Evolutionary conservation across 2,113 vertebrate species (phyloP).

Genomic region (Pseudorasbora parva): DNA sequence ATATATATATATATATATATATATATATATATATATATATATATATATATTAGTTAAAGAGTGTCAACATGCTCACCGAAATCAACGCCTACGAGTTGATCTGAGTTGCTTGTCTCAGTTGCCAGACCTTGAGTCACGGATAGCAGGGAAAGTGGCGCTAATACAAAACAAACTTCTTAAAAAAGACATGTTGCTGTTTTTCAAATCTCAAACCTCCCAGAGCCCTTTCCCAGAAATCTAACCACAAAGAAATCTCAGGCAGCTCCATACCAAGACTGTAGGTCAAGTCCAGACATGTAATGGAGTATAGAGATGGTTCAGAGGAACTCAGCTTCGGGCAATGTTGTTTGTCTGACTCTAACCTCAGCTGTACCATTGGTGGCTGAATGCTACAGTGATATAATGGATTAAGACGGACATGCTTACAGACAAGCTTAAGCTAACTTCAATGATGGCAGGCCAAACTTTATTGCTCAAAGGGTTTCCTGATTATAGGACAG

Average conservation of each 20-base stretch:
- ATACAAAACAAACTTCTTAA: background rate
- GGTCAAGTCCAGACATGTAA: background rate
- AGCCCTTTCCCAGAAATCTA: background rate
- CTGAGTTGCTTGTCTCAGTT: background rate
- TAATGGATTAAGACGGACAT: background rate
- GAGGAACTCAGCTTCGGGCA: background rate
- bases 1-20: background rate
- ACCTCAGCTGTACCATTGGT: background rate
- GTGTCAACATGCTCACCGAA: background rate
- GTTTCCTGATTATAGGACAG: background rate
- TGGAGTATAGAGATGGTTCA: background rate
- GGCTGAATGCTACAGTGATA: background rate
- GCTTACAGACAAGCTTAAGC: background rate
- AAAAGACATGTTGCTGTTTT: background rate
- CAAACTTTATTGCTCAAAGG: background rate
- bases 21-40: background rate
- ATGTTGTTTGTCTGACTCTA: background rate
- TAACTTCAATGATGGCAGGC: too few species aligned
- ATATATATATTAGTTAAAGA: background rate
- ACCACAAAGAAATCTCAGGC: background rate
- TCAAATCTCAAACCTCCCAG: background rate
- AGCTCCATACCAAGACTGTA: background rate
- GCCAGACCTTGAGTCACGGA: background rate
- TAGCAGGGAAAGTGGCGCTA: too few species aligned
- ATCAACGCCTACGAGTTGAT: background rate